Conservation (phyloP, 2,113 vertebrate species). For the human (Homo sapiens) region GRCh38 chr3:5987501-5988000, state of each 20-base stretch:
- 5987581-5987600: not conserved
- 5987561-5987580: not conserved
- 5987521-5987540: conserved; percentile 49
- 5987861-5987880: not conserved
- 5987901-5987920: not conserved
- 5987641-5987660: not conserved
- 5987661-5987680: not conserved
- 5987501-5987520: conserved; percentile 56
- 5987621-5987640: conserved; percentile 6
- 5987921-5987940: not conserved
- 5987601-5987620: not conserved
- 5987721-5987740: not conserved
- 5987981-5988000: not conserved
- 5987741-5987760: not conserved
- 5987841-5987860: not conserved
- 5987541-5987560: conserved; percentile 50
- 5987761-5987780: not conserved
- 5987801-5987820: not conserved
- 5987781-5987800: not conserved
- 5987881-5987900: not conserved
- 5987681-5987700: not conserved
- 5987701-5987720: not conserved
- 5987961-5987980: not conserved
- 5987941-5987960: not conserved
- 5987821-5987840: not conserved